Conservation (phyloP, 2,888 invertebrate species). For the Tholera decimalis region DNA sequence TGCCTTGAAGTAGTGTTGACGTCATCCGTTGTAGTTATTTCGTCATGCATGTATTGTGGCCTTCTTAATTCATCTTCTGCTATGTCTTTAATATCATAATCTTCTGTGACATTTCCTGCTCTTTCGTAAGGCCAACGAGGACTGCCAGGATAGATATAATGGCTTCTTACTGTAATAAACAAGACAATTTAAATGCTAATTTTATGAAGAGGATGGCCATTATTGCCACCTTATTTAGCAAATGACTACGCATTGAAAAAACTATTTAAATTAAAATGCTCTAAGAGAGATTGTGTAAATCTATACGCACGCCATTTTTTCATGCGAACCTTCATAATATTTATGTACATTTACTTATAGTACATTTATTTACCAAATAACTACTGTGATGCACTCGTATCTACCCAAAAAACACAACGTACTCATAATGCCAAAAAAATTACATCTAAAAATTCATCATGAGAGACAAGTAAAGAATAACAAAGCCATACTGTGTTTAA, state of each 20-base stretch:
- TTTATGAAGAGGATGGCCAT: neutral
- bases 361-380: too few species aligned
- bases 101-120: neutral
- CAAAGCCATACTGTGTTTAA: constrained; percentile 60
- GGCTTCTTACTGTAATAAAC: constrained; percentile 41
- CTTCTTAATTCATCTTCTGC: constrained; percentile 6
- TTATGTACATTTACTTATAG: too few species aligned
- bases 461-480: neutral
- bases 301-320: too few species aligned
- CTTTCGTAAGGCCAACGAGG: constrained; percentile 16
- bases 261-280: neutral
- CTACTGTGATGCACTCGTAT: too few species aligned
- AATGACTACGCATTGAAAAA: neutral
- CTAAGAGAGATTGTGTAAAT: too few species aligned
- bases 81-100: neutral
- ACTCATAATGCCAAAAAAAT: neutral
- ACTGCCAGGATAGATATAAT: constrained; percentile 21
- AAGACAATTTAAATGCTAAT: neutral
- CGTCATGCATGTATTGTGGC: neutral
- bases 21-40: neutral
- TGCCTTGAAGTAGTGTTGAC: too few species aligned
- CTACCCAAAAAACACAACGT: too few species aligned
- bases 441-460: too few species aligned
- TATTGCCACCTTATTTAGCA: neutral
- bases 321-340: too few species aligned